Percentiles rank a stretch among this genome's conserved stretches.
Evolutionary conservation across 1,140 invertebrate genomes (phyloP).

Genomic region (Ooceraea biroi): DNA sequence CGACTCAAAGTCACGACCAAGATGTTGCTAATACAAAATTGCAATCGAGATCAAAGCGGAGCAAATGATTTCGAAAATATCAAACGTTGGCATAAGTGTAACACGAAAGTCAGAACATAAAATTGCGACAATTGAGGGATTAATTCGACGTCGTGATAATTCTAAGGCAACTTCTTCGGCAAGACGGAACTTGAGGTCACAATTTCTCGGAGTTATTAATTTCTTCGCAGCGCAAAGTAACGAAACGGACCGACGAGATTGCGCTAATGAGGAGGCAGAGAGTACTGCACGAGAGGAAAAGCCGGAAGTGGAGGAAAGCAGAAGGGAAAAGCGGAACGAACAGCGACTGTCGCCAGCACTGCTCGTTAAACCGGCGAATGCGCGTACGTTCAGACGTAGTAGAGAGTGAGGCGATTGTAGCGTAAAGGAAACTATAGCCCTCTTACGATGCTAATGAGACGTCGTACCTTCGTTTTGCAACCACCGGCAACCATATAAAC

Average conservation of each 20-base stretch:
- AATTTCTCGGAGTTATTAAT: no score
- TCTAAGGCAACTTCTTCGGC: no score
- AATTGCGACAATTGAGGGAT: no score
- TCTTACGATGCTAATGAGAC: conserved; percentile 47
- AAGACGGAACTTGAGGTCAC: no score
- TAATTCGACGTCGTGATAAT: no score
- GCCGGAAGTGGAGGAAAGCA: neutral
- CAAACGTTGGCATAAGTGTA: no score
- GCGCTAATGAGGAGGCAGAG: neutral
- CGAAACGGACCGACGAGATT: no score
- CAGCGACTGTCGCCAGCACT: neutral
- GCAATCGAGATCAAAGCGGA: neutral
- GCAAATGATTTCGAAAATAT: no score
- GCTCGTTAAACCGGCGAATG: neutral
- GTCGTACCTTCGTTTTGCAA: neutral
- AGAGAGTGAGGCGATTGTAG: neutral
- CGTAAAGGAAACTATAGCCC: neutral
- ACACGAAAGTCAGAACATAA: no score
- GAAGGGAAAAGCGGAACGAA: neutral
- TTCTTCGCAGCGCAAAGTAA: no score
- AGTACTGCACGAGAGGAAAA: neutral
- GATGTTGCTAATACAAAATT: no score
- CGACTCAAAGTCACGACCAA: conserved; percentile 9
- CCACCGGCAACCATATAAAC: neutral
- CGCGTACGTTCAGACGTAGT: neutral